Evolutionary conservation across 1,140 invertebrate species (phyloP), one percentile per base, ranked within the genome.

Genomic region (Tetramorium alpestre): DNA sequence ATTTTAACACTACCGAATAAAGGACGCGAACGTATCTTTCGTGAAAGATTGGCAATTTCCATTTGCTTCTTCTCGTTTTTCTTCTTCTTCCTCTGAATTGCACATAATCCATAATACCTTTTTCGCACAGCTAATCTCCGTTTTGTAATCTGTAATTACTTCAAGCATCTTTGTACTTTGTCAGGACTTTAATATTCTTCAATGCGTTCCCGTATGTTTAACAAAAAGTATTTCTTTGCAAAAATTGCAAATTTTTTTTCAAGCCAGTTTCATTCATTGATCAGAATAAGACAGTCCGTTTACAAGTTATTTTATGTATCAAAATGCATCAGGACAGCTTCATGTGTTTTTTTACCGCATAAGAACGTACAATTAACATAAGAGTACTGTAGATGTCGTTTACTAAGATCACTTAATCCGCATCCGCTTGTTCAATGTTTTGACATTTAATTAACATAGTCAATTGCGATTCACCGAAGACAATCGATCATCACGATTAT

Each of bases 381-480:
- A 47, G 16, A 47, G 44, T n/a, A 47, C 38, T 33, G 13, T 5
- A 22, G 18, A 25, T 4, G 7, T 10, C 33, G 10, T 16, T 44
- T 41, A 25, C 25, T n/a, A 60, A 28, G 8, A n/a, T 64, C 11
- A 47, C 62, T n/a, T 18, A 2, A 25, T 22, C 22, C 22, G 25
- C 22, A 70, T 81, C 11, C 22, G 11, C 22, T 6, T n/a, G 18
- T 16, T 54, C 33, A 33, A 33, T 33, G 33, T 54, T 16, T 56
- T 70, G 41, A 56, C 54, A 81, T n/a, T 70, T 54, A 67, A 69
- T 69, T 69, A 69, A 54, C 47, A 47, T 51, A 72, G 54, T 33
- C 65, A 33, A 28, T 73, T 73, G 38, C 38, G 33, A 73, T 73
- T 10, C 41, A 69, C 7, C 13, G 41, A 69, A 38, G 47, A 28